Base-by-base conservation (phyloP, 2,888 invertebrate genomes). In the Venusia cambrica region DNA sequence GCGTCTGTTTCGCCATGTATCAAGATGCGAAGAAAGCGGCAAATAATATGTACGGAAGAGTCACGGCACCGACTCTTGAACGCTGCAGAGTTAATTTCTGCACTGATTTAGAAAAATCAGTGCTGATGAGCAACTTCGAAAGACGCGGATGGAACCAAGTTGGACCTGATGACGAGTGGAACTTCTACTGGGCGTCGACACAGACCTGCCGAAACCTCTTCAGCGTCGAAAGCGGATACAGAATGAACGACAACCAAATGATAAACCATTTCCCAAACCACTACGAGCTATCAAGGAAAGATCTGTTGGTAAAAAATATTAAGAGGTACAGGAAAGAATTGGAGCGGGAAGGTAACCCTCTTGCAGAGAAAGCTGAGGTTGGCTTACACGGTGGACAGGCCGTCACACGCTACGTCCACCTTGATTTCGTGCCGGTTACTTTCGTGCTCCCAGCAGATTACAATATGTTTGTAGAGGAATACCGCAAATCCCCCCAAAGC, bases 261-360 rank as follows among this genome's bases (percentile, higher is more conserved):
- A 96, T 98, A 38, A 98, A 97, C 79, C 97, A 98, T 72, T 98
- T 97, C 68, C 97, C 97, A 0, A 98, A 97, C 72, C 97, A 97
- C 44, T 96, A 97, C 63, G 98, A 98, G 72, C 83, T 98, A 31
- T 97, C 97, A 0, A 89, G 99, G 5, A 99, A 99, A 78, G 99
- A 99, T 87, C 88, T 98, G 33, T 88, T 99, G 49, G 97, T 98
- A 26, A 97, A 97, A 79, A 98, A 98, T 68, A 97, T 98, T 25
- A 97, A 97, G 72, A 87, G 97, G 12, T 98, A 98, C 71, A 89
- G 97, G 30, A 94, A 96, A 56, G 98, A 98, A 51, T 84, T 98
- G 47, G 97, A 98, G 71, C 92, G 96, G 51, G 97, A 97, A 64
- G 95, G 96, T 19, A 96, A 92, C 71, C 90, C 92, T 0, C 73